Evolutionary conservation across 2,113 vertebrate genomes (phyloP), one percentile per base, ranked within the genome.

Genomic region (Tychaedon coryphoeus): DNA sequence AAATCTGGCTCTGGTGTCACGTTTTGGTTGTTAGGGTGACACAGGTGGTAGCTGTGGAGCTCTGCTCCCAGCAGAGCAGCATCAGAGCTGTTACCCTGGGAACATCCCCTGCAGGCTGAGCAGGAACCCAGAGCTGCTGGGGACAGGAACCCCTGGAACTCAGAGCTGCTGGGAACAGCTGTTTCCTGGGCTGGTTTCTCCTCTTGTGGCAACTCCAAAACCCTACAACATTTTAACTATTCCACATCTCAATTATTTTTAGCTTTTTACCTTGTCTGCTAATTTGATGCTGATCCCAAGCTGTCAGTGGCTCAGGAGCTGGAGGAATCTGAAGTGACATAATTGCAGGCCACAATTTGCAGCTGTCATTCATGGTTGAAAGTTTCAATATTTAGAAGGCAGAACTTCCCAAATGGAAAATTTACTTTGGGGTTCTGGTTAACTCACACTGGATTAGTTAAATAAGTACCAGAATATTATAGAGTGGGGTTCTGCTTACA

Each of bases 191-290:
- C 38, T 66, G 17, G 5, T 24, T 74, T 92, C 67, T 25, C 36
- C 28, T 85, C 42, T 57, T 50, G 51, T 18, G 36, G 85, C 78
- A 75, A 69, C 22, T 29, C 62, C 22, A 64, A 51, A 78, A 67
- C 3, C 70, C 23, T 54, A 57, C 20, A 65, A 53, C 2, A 13
- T 19, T 73, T 58, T 42, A 51, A 71, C 70, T 60, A 74, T 33
- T 82, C 40, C 54, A 90, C n/a, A 75, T 58, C 56, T 51, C 89
- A 19, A 31, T 43, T 90, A 50, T 76, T 92, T 86, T 72, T 53
- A 93, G 58, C n/a, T 86, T 89, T 73, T 57, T 76, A 61, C 62
- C 54, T 93, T n/a, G 36, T 24, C 79, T 91, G 17, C 71, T 90
- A 64, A 92, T 85, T 75, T 36, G 45, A 78, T 2, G 4, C 70